phyloP scores from a whole-genome alignment of 1,140 invertebrate genomes.

The Caenorhabditis remanei region DNA sequence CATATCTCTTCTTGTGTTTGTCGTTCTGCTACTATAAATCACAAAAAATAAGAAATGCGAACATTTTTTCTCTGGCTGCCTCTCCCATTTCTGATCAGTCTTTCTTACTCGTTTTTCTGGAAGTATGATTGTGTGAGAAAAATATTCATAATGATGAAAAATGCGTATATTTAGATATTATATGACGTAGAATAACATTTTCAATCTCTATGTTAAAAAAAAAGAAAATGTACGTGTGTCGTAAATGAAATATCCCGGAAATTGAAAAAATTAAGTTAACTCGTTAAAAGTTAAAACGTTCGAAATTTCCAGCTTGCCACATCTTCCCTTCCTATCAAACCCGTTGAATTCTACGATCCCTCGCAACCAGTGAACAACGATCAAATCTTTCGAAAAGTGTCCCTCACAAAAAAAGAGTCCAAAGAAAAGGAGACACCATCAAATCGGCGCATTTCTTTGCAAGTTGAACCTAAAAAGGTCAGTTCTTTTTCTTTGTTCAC shows the following conservation, averaged over 20 bases:
- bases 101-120: neutral
- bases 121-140: neutral
- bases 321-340: neutral
- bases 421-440: neutral
- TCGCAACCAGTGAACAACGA: neutral
- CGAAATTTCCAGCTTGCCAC: neutral
- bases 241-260: no score
- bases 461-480: conserved; percentile 15
- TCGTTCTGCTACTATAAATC: neutral
- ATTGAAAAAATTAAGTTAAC: neutral
- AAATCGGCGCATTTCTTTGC: conserved; percentile 6
- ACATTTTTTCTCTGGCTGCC: neutral
- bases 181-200: no score
- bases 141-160: no score
- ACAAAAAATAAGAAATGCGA: neutral
- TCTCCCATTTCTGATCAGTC: neutral
- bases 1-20: neutral
- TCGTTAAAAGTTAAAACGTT: neutral
- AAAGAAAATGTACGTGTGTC: no score
- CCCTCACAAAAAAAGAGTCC: neutral
- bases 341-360: neutral
- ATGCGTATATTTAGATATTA: no score
- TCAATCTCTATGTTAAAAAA: no score
- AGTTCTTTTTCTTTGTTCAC: neutral
- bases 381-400: neutral